Evolutionary conservation across 2,113 vertebrate species (phyloP).

Genomic region (Melanerpes formicivorus): DNA sequence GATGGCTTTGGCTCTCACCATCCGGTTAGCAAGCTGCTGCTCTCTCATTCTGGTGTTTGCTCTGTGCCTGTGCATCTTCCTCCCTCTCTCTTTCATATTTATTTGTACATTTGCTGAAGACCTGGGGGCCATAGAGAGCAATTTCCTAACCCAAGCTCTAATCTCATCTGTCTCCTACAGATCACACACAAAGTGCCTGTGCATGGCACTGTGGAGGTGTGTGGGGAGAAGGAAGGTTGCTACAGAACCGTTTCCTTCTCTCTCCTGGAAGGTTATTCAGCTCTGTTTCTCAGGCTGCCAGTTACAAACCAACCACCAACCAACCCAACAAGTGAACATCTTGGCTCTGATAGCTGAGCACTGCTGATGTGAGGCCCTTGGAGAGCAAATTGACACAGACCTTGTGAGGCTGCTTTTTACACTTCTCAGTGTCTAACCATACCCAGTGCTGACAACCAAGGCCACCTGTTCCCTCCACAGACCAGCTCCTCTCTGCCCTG

Average conservation of each 20-base stretch:
- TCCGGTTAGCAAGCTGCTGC: constrained; percentile 14
- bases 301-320: background rate
- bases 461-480: background rate
- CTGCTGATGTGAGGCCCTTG: background rate
- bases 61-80: background rate
- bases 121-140: constrained; percentile 16
- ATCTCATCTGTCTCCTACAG: accelerated
- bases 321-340: background rate
- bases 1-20: constrained; percentile 22
- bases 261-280: background rate
- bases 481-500: background rate
- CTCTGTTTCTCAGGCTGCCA: background rate
- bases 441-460: background rate
- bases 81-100: background rate
- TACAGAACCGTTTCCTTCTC: background rate
- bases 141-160: background rate
- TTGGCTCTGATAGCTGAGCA: background rate
- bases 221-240: background rate
- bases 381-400: background rate
- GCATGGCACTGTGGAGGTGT: background rate
- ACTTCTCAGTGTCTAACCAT: background rate
- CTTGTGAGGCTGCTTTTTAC: background rate
- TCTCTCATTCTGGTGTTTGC: background rate
- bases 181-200: background rate
- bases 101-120: background rate